Evolutionary conservation across 2,113 vertebrate species (phyloP).

Genomic region (Vicugna pacos): DNA sequence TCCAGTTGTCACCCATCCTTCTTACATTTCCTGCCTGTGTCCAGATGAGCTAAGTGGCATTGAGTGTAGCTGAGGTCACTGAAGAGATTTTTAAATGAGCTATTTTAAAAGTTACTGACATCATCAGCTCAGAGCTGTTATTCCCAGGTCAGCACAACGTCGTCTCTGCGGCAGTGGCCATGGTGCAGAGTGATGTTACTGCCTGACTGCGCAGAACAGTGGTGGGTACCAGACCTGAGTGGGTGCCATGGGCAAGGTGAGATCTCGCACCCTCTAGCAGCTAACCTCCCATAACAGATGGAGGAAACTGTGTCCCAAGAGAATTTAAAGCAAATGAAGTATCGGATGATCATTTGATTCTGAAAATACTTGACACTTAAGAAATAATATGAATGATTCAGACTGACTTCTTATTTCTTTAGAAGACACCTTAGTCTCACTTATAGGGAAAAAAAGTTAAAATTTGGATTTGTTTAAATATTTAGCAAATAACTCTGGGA

Average conservation of each 20-base stretch:
- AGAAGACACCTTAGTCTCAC: neutral
- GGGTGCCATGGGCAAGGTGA: rapidly evolving
- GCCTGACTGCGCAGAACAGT: neutral
- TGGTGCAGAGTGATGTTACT: neutral
- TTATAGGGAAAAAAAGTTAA: neutral
- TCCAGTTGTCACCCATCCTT: conserved; percentile 65
- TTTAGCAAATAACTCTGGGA: neutral
- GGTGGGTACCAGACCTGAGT: neutral
- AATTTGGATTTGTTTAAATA: neutral
- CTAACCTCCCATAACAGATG: neutral
- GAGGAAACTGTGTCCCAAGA: neutral
- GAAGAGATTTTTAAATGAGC: conserved; percentile 66
- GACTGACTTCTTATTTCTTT: neutral
- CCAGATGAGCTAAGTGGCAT: conserved; percentile 59
- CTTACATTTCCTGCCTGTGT: conserved; percentile 57
- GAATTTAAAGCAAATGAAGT: neutral
- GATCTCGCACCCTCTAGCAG: neutral
- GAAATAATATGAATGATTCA: neutral
- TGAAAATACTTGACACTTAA: neutral
- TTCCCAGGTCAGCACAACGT: conserved; percentile 43
- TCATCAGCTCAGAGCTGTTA: conserved; percentile 52
- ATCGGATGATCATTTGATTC: neutral
- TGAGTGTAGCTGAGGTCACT: conserved; percentile 70
- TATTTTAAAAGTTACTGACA: conserved; percentile 76
- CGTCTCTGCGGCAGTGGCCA: neutral